Conservation (phyloP, 2,113 vertebrate genomes). For the Lepus americanus region DNA sequence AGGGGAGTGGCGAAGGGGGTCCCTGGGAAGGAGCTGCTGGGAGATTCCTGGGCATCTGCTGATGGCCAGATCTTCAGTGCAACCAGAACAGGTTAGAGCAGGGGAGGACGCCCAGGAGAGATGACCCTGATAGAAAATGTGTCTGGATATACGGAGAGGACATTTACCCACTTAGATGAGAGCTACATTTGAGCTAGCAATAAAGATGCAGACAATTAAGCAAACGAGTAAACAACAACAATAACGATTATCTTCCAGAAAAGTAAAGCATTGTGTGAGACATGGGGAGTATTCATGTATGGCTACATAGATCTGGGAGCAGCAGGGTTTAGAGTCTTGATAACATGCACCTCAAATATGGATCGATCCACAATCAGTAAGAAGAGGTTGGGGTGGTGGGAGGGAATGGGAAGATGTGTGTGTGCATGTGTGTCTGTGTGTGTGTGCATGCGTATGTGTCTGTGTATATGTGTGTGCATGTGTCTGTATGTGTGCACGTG, state of each 20-base stretch:
- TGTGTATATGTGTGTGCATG: no score
- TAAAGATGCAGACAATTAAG: background rate
- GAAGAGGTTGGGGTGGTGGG: background rate
- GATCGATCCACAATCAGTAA: background rate
- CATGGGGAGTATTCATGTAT: background rate
- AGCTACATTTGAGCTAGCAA: background rate
- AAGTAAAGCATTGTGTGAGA: constrained; percentile 15
- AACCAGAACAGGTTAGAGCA: background rate
- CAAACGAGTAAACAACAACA: background rate
- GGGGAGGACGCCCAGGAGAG: background rate
- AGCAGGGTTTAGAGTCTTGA: background rate
- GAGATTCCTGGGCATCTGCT: background rate
- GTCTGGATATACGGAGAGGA: no score
- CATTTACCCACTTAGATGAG: background rate
- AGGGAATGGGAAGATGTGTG: background rate
- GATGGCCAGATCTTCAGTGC: background rate
- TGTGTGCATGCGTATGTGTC: no score
- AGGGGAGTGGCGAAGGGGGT: background rate
- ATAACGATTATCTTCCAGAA: background rate
- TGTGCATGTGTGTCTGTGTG: background rate
- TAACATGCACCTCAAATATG: background rate
- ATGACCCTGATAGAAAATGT: background rate
- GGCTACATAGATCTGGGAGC: background rate
- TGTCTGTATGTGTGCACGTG: no score
- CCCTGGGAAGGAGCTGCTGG: background rate